Evolutionary conservation across 37 sponge, comb jelly and placozoan genomes (phyloP).

Genomic region (Amphimedon queenslandica): DNA sequence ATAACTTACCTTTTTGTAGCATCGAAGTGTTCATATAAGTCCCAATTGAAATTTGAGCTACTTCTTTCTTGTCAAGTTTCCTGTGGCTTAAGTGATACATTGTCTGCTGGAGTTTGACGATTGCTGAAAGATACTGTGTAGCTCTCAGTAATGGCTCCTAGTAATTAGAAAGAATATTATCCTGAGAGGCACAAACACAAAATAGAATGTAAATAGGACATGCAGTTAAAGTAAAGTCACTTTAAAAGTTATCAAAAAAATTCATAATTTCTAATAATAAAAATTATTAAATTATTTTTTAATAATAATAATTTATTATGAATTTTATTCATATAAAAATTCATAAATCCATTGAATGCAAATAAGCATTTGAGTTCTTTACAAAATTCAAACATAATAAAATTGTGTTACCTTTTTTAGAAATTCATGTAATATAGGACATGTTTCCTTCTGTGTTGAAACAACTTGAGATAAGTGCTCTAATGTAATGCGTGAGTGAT

Average conservation of each 20-base stretch:
- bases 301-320: no score
- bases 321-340: no score
- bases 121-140: constrained; percentile 73
- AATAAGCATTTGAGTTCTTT: no score
- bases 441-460: constrained; percentile 18
- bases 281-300: no score
- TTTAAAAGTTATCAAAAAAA: not conserved
- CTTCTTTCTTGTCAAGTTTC: constrained; percentile 41
- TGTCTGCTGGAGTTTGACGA: constrained; percentile 52
- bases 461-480: constrained; percentile 48
- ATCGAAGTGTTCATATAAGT: constrained; percentile 20
- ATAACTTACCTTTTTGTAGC: no score
- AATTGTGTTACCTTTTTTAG: constrained; percentile 36
- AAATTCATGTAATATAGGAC: constrained; percentile 55
- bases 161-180: no score
- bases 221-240: no score
- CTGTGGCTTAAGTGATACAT: constrained; percentile 39
- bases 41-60: constrained; percentile 22
- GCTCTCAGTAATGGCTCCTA: constrained; percentile 64
- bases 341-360: no score
- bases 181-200: no score
- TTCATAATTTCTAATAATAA: no score
- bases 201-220: no score
- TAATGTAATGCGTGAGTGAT: constrained; percentile 46
- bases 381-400: no score